Evolutionary conservation across 2,113 vertebrate genomes (phyloP).

Genomic region (Chrysochloris asiatica): DNA sequence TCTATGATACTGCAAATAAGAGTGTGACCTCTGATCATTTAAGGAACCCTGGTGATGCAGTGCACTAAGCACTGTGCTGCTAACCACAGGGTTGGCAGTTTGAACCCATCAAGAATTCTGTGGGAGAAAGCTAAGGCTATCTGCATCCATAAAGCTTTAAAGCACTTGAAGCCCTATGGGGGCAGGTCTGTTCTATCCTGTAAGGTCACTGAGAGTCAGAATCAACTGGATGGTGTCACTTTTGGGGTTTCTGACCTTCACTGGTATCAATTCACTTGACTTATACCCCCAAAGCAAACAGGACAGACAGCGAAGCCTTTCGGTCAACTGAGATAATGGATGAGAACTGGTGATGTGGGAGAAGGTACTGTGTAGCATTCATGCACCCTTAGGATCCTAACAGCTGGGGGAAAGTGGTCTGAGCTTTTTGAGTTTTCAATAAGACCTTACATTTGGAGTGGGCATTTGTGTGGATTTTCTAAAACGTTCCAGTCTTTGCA

Average conservation of each 20-base stretch:
- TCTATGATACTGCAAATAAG: background rate
- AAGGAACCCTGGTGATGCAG: too few relatives aligned
- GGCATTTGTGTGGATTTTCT: background rate
- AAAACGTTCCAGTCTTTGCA: background rate
- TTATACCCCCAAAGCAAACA: background rate
- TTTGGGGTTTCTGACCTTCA: background rate
- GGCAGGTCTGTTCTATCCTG: too few relatives aligned
- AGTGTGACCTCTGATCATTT: background rate
- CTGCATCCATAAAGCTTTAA: too few relatives aligned
- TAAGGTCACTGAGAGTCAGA: too few relatives aligned
- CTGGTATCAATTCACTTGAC: too few relatives aligned
- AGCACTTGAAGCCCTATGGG: too few relatives aligned
- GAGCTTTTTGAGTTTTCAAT: background rate
- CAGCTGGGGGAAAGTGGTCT: background rate
- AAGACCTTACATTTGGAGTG: background rate
- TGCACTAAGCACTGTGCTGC: too few relatives aligned
- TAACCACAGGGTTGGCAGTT: too few relatives aligned
- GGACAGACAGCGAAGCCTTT: background rate
- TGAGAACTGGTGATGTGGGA: background rate
- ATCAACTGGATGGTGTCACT: too few relatives aligned
- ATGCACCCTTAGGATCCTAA: background rate
- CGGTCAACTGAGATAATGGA: background rate
- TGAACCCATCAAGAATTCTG: too few relatives aligned
- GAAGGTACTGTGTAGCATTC: background rate
- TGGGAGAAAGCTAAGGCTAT: too few relatives aligned